Evolutionary conservation across 1,140 invertebrate species (phyloP), one percentile per base, ranked within the genome.

Genomic region (Drosophila rhopaloa): DNA sequence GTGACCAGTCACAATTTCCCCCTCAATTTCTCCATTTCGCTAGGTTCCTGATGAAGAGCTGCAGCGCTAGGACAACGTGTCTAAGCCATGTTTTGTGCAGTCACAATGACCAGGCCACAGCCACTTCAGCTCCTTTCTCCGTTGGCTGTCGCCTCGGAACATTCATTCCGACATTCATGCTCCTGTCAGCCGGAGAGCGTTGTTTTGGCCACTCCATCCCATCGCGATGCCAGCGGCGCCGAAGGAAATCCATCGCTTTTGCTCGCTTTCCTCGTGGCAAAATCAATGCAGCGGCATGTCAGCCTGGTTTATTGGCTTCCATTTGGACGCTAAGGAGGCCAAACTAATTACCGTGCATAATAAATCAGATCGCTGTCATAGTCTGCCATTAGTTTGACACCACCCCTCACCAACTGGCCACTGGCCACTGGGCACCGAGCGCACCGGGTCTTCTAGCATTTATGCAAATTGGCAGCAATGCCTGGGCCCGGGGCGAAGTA

Each of bases 271-370:
- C 68, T 46, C 59, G 66, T 43, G 59, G 43, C 59, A 60, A 83
- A 84, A 72, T 79, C 80, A 73, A 84, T 83, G 77, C 71, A 83
- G 19, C 60, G 74, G 56, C 67, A 54, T 81, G 74, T 72, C 79
- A 72, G 77, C 74, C 61, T 57, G 79, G 53, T 59, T 63, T 61
- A 75, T 62, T 60, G 57, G 66, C 58, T 71, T 65, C 59, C 59
- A 58, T 67, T 76, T 56, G 48, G 59, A 44, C 66, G 80, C 71
- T 86, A 86, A 86, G 48, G 66, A 88, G 83, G 83, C 79, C 83
- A 86, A 86, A 88, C 83, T 86, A 88, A 86, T 86, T 86, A 88
- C 83, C 71, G 63, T 67, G 76, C 79, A 86, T 86, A 86, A 86
- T 86, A 86, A 86, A 86, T 86, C 83, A 86, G 80, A 56, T 70